A percentile compares a stretch with the other conserved stretches of the same genome.
phyloP scores from a whole-genome alignment of 2,888 invertebrate genomes.

The Chrysotoxum bicinctum region DNA sequence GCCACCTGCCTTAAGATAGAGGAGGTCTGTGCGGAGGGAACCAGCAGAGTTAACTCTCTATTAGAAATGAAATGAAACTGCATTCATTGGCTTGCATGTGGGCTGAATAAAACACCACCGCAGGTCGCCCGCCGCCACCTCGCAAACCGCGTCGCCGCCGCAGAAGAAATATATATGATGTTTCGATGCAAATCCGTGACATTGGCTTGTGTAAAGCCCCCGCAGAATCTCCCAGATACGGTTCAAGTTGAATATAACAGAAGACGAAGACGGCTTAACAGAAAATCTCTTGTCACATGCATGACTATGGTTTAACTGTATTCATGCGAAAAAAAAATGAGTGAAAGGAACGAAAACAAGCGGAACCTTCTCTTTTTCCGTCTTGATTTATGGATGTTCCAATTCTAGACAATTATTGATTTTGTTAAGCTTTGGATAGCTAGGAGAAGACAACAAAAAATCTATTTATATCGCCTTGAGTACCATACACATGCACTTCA shows the following conservation, averaged over 20 bases:
- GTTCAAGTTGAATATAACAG: constrained; percentile 13
- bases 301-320: constrained; percentile 19
- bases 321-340: not conserved
- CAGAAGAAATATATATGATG: constrained; percentile 20
- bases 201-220: constrained; percentile 53
- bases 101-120: constrained; percentile 18
- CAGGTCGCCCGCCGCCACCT: not conserved
- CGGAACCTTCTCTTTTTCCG: constrained; percentile 20
- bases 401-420: constrained; percentile 64
- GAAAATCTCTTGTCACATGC: constrained; percentile 31
- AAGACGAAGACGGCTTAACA: not conserved
- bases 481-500: constrained; percentile 30
- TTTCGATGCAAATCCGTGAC: constrained; percentile 60
- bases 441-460: constrained; percentile 14
- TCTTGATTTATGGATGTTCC: constrained; percentile 58
- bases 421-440: constrained; percentile 24
- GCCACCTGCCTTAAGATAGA: constrained; percentile 23
- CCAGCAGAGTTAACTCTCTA: constrained; percentile 5
- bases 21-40: not conserved
- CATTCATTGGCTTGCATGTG: constrained; percentile 32
- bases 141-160: not conserved
- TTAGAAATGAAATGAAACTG: not conserved
- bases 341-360: constrained; percentile 28
- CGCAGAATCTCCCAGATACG: constrained; percentile 36
- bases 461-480: constrained; percentile 44